A percentile compares a stretch with the other conserved stretches of the same genome.
These are phyloP conservation scores for Poeciliopsis infans DNA, from an alignment of 2,797 vertebrate genomes.

Conservation along the genomic window DNA sequence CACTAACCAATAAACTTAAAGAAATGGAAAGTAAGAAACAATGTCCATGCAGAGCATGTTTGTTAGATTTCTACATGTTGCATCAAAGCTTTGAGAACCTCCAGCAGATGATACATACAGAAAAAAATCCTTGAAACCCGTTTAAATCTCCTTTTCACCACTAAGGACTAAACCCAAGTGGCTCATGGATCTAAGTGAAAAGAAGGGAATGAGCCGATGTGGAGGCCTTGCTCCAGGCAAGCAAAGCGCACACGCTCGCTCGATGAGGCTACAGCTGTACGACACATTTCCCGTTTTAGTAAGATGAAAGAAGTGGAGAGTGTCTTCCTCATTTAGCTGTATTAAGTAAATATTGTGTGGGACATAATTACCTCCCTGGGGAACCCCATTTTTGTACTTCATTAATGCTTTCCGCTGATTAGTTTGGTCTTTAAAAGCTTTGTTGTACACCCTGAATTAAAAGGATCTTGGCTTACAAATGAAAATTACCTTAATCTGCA, in stretches of 20 bases:
- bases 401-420: conserved; percentile 77
- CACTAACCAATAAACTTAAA: conserved; percentile 4
- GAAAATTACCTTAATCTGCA: conserved; percentile 69
- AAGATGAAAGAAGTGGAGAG: conserved; percentile 67
- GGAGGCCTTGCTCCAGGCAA: conserved; percentile 62
- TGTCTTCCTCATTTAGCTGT: conserved; percentile 56
- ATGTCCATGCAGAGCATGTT: background rate
- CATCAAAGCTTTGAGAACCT: conserved; percentile 53
- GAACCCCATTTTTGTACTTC: conserved; percentile 61
- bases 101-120: conserved; percentile 14
- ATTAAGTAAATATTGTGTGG: conserved; percentile 78
- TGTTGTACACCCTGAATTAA: conserved; percentile 61
- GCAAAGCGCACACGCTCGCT: conserved; percentile 14
- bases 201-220: conserved; percentile 42
- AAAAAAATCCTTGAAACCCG: conserved; percentile 21
- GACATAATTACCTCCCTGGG: conserved; percentile 79
- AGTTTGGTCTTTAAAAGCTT: conserved; percentile 58
- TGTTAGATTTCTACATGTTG: conserved; percentile 56
- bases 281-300: conserved; percentile 44
- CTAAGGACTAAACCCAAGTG: conserved; percentile 39
- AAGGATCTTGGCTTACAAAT: conserved; percentile 41
- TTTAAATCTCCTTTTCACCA: conserved; percentile 29
- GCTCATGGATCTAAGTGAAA: conserved; percentile 62
- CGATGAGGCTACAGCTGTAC: conserved; percentile 10
- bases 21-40: background rate